A percentile compares a stretch with the other conserved stretches of the same genome.
Conservation (phyloP, 2,797 vertebrate genomes). For the Lithobates sylvaticus region DNA sequence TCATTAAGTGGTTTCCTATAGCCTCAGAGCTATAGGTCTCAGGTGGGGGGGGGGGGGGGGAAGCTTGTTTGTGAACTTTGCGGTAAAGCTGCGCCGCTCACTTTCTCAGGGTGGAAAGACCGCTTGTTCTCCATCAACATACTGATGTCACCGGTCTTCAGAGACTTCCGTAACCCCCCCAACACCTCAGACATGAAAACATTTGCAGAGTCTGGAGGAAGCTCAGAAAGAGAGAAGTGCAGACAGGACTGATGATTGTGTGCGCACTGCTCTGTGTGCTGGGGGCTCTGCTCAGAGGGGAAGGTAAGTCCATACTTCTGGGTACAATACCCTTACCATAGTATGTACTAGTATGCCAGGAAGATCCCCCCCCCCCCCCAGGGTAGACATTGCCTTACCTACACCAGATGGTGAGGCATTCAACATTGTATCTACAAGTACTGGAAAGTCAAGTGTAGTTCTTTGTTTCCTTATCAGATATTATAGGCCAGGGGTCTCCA, state of each 20-base stretch:
- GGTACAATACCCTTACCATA: too few species aligned
- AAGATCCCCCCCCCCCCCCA: too few species aligned
- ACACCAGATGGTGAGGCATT: too few species aligned
- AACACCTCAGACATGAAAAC: not conserved
- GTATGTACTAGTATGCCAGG: too few species aligned
- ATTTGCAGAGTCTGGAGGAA: slow-evolving; percentile 34
- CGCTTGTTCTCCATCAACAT: not conserved
- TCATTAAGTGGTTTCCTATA: not conserved
- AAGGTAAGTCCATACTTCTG: slow-evolving; percentile 25
- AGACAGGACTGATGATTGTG: slow-evolving; percentile 21
- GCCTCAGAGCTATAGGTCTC: not conserved
- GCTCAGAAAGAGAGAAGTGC: not conserved
- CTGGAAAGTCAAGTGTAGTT: too few species aligned
- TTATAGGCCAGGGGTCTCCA: too few species aligned
- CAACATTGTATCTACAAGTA: too few species aligned
- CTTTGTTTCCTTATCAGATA: too few species aligned
- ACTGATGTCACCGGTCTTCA: not conserved
- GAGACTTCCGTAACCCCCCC: slow-evolving; percentile 41
- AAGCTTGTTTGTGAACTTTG: not conserved
- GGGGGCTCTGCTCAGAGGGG: not conserved
- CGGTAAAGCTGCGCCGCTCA: not conserved
- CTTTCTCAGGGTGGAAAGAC: slow-evolving; percentile 54
- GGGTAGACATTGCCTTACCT: too few species aligned
- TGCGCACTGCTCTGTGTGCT: not conserved
- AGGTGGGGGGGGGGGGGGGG: not conserved